phyloP scores from a whole-genome alignment of 2,888 invertebrate genomes.

The Caenorhabditis uteleia region DNA sequence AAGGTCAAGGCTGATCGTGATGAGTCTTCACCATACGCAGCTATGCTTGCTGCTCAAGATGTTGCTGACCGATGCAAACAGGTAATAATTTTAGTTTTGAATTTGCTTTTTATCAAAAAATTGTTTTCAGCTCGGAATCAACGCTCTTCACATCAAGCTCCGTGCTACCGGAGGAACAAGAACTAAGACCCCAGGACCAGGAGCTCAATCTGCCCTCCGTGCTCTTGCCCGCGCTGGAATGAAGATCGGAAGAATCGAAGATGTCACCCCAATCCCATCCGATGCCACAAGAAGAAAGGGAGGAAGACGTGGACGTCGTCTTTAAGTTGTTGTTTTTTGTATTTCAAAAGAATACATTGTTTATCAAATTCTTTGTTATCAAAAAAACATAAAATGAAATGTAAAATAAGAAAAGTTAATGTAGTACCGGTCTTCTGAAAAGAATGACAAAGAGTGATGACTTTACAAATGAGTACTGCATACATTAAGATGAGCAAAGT shows the following conservation, averaged over 20 bases:
- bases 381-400: constrained; percentile 1
- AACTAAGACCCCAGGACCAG: constrained; percentile 78
- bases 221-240: constrained; percentile 97
- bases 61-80: constrained; percentile 98
- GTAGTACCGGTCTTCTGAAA: too few relatives aligned
- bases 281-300: constrained; percentile 99
- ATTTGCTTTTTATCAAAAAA: neutral
- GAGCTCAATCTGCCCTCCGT: constrained; percentile 92
- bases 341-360: constrained; percentile 43
- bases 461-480: too few relatives aligned
- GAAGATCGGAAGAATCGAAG: constrained; percentile 97
- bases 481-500: too few relatives aligned
- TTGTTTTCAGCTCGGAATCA: constrained; percentile 79
- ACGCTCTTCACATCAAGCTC: constrained; percentile 95
- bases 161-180: constrained; percentile 89
- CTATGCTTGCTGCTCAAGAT: constrained; percentile 99
- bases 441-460: too few relatives aligned
- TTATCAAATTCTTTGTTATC: constrained; percentile 12
- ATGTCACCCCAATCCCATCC: constrained; percentile 98
- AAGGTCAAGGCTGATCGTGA: constrained; percentile 99
- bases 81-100: constrained; percentile 71
- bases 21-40: constrained; percentile 99
- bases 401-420: too few relatives aligned
- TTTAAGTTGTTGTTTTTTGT: constrained; percentile 77
- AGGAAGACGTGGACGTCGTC: constrained; percentile 97